Percentiles rank a stretch among this genome's conserved stretches.
These are phyloP conservation scores for Porites lobata DNA, from an alignment of 92 coral and sea anemone genomes.

Conservation along the genomic window DNA sequence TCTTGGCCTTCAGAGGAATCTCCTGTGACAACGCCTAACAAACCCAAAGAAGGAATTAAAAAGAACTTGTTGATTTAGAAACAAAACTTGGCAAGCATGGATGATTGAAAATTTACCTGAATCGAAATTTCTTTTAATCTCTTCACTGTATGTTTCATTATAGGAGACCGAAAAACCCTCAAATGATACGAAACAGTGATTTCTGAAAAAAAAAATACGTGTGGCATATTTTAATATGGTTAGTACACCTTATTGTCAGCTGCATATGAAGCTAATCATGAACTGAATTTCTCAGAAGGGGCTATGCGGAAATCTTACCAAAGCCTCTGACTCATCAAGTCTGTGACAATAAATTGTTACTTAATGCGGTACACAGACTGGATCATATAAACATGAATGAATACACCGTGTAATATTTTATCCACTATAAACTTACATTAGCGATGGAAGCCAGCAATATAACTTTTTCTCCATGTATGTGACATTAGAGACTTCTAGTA, in stretches of 20 bases:
- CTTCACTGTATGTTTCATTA: conserved; percentile 32
- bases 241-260: too few species aligned
- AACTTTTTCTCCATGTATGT: conserved; percentile 36
- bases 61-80: not conserved
- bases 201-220: conserved; percentile 22
- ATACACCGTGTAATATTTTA: not conserved
- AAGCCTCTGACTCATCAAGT: too few species aligned
- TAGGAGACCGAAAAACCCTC: conserved; percentile 49
- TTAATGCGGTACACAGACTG: not conserved
- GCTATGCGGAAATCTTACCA: too few species aligned
- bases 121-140: conserved; percentile 34
- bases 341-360: too few species aligned
- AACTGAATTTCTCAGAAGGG: too few species aligned
- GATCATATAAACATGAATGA: not conserved
- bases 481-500: conserved; percentile 37
- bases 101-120: conserved; percentile 20
- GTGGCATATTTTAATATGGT: not conserved
- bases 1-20: not conserved
- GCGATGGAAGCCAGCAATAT: conserved; percentile 43
- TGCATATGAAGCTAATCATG: too few species aligned
- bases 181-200: conserved; percentile 56
- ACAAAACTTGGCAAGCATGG: not conserved
- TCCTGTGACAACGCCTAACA: not conserved
- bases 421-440: conserved; percentile 40
- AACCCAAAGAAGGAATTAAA: not conserved